phyloP scores from a whole-genome alignment of 2,797 vertebrate species.

The Spinus pinus region DNA sequence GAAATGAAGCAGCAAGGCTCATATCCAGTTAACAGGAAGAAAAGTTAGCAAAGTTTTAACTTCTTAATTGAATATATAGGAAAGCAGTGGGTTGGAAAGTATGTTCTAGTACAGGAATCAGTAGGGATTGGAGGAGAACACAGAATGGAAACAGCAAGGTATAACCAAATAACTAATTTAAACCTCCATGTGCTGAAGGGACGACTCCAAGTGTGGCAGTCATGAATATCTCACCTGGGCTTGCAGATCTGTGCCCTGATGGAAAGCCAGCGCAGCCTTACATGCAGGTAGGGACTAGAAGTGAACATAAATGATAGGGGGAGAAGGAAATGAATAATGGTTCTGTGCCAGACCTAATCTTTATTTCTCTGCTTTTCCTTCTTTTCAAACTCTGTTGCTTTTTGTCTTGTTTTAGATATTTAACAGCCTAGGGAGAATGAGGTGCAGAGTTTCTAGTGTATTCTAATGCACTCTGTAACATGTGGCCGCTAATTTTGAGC shows the following conservation, averaged over 20 bases:
- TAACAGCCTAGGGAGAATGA: not conserved
- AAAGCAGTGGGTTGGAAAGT: not conserved
- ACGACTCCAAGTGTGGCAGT: not conserved
- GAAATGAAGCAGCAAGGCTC: not conserved
- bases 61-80: not conserved
- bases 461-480: not conserved
- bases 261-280: not conserved
- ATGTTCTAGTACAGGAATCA: not conserved
- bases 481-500: not conserved
- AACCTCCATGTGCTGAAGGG: not conserved
- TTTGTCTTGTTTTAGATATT: not conserved
- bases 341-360: not conserved
- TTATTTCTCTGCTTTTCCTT: not conserved
- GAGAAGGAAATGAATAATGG: not conserved
- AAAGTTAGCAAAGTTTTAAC: slow-evolving; percentile 1
- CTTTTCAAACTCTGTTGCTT: not conserved
- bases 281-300: not conserved
- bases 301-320: not conserved
- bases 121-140: not conserved
- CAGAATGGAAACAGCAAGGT: not conserved
- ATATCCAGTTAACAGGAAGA: not conserved
- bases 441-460: not conserved
- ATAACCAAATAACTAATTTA: not conserved
- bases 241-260: not conserved
- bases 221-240: not conserved